Evolutionary conservation across 2,113 vertebrate genomes (phyloP).

Genomic region (Leptobrachium leishanense): DNA sequence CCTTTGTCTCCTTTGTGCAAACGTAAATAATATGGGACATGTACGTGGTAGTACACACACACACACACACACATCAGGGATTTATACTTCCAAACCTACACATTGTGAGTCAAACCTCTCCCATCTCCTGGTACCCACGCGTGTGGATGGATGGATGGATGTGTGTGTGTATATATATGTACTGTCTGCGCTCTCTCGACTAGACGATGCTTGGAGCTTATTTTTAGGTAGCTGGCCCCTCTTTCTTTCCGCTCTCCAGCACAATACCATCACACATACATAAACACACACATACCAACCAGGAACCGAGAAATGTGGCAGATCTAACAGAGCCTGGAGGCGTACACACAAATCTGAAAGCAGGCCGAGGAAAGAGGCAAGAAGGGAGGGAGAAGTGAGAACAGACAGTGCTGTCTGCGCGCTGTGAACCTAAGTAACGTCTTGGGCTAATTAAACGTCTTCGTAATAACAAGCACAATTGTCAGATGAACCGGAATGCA

Average conservation of each 20-base stretch:
- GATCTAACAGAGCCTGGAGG: conserved; percentile 45
- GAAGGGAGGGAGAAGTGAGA: conserved; percentile 40
- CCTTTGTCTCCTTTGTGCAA: no score
- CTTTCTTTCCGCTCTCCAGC: conserved; percentile 3
- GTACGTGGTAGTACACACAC: no score
- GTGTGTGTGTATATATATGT: no score
- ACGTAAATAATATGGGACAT: no score
- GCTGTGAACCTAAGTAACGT: conserved; percentile 43
- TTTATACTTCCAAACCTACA: no score
- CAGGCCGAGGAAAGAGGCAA: conserved; percentile 24
- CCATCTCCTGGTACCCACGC: no score
- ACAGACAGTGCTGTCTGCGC: conserved; percentile 47
- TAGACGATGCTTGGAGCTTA: no score
- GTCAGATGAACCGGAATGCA: conserved; percentile 44
- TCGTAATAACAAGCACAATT: conserved; percentile 45
- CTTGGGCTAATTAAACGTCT: conserved; percentile 45
- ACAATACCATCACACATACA: conserved; percentile 30
- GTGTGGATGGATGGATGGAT: no score
- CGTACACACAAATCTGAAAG: conserved; percentile 39
- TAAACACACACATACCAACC: conserved; percentile 24
- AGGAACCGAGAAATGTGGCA: conserved; percentile 40
- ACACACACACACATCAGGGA: no score
- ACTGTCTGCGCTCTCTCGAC: no score
- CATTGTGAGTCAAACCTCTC: no score
- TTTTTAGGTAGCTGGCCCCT: conserved; percentile 9